A percentile compares a stretch with the other conserved stretches of the same genome.
phyloP scores from a whole-genome alignment of 2,113 vertebrate species.

The Circaetus gallicus region DNA sequence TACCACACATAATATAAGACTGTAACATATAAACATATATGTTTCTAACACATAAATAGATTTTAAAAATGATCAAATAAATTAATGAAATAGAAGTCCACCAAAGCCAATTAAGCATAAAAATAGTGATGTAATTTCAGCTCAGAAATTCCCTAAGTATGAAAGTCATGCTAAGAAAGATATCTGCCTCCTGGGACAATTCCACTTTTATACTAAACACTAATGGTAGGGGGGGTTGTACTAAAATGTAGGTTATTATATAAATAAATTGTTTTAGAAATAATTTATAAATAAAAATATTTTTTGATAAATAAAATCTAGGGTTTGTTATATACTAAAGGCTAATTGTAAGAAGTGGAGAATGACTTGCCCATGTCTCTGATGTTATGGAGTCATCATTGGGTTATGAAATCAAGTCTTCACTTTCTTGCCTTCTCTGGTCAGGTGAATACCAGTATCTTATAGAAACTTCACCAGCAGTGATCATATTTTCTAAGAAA shows the following conservation, averaged over 20 bases:
- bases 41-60: background rate
- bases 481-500: background rate
- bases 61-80: background rate
- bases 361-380: background rate
- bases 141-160: background rate
- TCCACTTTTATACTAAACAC: background rate
- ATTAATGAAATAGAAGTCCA: background rate
- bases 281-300: background rate
- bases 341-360: background rate
- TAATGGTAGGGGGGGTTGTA: background rate
- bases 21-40: background rate
- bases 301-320: background rate
- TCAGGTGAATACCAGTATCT: background rate
- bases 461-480: background rate
- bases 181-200: background rate
- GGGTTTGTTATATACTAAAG: background rate
- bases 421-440: background rate
- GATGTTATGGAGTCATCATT: background rate
- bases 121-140: background rate
- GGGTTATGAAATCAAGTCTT: background rate
- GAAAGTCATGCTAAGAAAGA: background rate
- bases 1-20: background rate
- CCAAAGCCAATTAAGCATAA: background rate
- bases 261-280: background rate
- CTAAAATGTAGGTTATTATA: background rate